A percentile compares a stretch with the other conserved stretches of the same genome.
phyloP scores from a whole-genome alignment of 2,797 vertebrate species.

The Aulostomus chinensis region DNA sequence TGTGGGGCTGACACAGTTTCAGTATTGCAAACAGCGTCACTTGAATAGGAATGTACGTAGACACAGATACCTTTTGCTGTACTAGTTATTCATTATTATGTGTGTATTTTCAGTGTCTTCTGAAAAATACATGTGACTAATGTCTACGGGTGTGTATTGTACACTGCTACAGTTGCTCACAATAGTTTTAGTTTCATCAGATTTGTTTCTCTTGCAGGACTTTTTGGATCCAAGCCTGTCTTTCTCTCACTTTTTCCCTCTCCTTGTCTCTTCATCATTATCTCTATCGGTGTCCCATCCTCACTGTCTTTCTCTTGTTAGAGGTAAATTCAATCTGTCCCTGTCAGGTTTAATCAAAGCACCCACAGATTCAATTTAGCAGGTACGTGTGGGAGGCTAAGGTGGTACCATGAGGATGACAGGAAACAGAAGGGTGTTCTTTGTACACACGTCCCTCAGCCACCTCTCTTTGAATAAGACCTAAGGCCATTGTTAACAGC shows the following conservation, averaged over 20 bases:
- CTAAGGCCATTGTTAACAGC: slow-evolving; percentile 45
- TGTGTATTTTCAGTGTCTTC: no score
- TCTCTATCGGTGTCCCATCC: slow-evolving; percentile 51
- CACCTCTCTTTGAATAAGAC: slow-evolving; percentile 34
- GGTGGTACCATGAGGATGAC: slow-evolving; percentile 55
- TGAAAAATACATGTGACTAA: no score
- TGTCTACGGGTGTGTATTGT: no score
- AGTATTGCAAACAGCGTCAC: not conserved
- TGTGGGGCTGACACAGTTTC: slow-evolving; percentile 30
- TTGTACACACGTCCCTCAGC: slow-evolving; percentile 42
- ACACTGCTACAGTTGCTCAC: not conserved
- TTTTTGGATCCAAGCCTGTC: not conserved
- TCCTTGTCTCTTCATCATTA: slow-evolving; percentile 49
- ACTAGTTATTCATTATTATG: no score
- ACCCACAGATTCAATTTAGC: slow-evolving; percentile 77
- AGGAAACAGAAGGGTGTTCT: slow-evolving; percentile 53
- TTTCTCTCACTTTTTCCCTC: slow-evolving; percentile 26
- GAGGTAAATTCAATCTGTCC: slow-evolving; percentile 80
- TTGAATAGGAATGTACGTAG: slow-evolving; percentile 6
- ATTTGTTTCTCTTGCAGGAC: not conserved
- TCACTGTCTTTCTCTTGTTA: slow-evolving; percentile 63
- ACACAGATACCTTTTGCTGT: not conserved
- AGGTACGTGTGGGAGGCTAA: slow-evolving; percentile 63
- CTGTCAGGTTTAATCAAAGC: slow-evolving; percentile 82
- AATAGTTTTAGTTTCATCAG: not conserved